Conservation (phyloP, 1,140 invertebrate species). For the Parapsyche elsis region DNA sequence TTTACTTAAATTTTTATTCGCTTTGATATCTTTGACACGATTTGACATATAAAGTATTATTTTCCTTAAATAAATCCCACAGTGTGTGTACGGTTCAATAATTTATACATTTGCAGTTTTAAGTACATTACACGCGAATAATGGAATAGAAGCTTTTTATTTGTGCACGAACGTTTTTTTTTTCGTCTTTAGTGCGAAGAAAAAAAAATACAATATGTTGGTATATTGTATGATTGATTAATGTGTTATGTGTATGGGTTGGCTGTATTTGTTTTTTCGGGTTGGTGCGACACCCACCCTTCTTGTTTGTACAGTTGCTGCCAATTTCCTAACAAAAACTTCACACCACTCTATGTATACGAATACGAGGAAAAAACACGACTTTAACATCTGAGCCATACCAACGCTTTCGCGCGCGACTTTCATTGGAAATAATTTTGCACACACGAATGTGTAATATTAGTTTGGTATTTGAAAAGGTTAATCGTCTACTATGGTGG, state of each 20-base stretch:
- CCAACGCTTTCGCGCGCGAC: neutral
- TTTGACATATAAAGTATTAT: too few relatives aligned
- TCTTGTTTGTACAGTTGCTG: slow-evolving; percentile 44
- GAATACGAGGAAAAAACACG: neutral
- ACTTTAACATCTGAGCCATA: neutral
- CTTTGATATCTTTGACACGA: too few relatives aligned
- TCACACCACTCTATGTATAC: neutral
- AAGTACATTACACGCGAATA: neutral
- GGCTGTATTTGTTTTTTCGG: slow-evolving; percentile 41
- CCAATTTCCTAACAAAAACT: slow-evolving; percentile 36
- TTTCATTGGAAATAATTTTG: neutral
- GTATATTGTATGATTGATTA: slow-evolving; percentile 40
- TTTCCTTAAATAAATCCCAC: too few relatives aligned
- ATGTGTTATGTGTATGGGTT: slow-evolving; percentile 42
- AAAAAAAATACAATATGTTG: slow-evolving; percentile 34
- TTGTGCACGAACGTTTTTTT: too few relatives aligned
- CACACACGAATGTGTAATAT: too few relatives aligned
- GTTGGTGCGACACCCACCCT: slow-evolving; percentile 22
- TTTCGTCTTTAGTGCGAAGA: slow-evolving; percentile 16
- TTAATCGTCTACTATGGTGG: too few relatives aligned
- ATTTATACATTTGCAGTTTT: too few relatives aligned
- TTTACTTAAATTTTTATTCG: too few relatives aligned
- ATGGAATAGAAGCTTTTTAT: too few relatives aligned
- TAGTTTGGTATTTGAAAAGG: too few relatives aligned
- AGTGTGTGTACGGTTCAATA: too few relatives aligned